Evolutionary conservation across 2,797 vertebrate species (phyloP).

Genomic region (Pitangus sulphuratus): DNA sequence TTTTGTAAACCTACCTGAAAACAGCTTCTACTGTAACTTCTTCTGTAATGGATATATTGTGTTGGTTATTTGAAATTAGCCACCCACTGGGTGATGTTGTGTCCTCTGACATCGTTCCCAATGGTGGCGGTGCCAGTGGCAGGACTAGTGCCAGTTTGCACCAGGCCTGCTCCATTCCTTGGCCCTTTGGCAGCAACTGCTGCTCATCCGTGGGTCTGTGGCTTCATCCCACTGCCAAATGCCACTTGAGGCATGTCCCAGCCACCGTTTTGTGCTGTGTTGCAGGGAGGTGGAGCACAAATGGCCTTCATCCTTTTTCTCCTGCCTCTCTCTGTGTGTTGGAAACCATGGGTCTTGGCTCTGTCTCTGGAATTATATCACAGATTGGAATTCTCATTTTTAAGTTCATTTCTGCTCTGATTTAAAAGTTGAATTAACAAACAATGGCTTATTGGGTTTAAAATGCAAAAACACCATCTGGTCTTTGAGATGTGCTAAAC

Average conservation of each 20-base stretch:
- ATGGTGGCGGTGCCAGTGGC: background rate
- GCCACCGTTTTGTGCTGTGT: background rate
- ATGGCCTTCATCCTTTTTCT: background rate
- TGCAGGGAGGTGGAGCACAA: background rate
- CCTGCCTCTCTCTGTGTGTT: background rate
- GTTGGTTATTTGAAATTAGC: no score
- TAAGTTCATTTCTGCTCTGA: constrained; percentile 64
- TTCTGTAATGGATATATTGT: rapidly evolving
- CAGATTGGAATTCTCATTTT: constrained; percentile 49
- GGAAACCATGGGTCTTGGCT: background rate
- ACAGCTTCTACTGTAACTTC: rapidly evolving
- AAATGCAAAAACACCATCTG: constrained; percentile 80
- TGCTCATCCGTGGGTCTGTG: background rate
- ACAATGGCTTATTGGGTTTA: constrained; percentile 79
- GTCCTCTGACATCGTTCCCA: rapidly evolving
- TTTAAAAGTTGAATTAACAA: constrained; percentile 75
- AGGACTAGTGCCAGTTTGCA: background rate
- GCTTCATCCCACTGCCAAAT: background rate
- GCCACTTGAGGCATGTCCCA: background rate
- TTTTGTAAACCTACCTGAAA: rapidly evolving
- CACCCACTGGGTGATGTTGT: rapidly evolving
- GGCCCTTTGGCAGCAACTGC: background rate
- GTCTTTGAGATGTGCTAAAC: constrained; percentile 54
- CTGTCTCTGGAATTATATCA: background rate
- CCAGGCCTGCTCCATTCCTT: rapidly evolving